Evolutionary conservation across 2,888 invertebrate species (phyloP).

Genomic region (Tryphoninae sp.): DNA sequence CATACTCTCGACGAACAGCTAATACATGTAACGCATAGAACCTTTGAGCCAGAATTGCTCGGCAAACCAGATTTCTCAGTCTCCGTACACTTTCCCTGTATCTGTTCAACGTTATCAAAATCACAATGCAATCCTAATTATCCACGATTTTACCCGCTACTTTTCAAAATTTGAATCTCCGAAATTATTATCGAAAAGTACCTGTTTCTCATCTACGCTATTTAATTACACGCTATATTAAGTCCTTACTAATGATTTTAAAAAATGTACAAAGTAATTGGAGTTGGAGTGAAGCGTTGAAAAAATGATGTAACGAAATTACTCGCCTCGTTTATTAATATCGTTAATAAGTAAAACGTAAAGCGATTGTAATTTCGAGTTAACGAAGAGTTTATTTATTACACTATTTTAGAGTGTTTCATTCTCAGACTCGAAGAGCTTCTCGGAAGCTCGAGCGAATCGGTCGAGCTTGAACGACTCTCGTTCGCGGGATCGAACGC

Average conservation of each 20-base stretch:
- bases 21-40: constrained; percentile 23
- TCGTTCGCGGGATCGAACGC: constrained; percentile 19
- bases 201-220: too few species aligned
- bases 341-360: too few species aligned
- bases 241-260: too few species aligned
- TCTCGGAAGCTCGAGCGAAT: not conserved
- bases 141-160: not conserved
- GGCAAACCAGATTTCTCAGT: constrained; percentile 11
- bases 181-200: too few species aligned
- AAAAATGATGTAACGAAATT: too few species aligned
- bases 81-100: constrained; percentile 15
- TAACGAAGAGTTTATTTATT: not conserved
- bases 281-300: too few species aligned
- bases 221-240: too few species aligned
- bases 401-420: not conserved
- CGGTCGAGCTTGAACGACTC: constrained; percentile 20
- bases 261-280: too few species aligned
- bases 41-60: not conserved
- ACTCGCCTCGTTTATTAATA: too few species aligned
- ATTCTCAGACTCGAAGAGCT: not conserved
- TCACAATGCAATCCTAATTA: constrained; percentile 42
- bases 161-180: too few species aligned
- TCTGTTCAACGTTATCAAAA: constrained; percentile 15
- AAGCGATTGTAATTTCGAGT: not conserved
- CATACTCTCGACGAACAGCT: constrained; percentile 4